phyloP scores from a whole-genome alignment of 2,888 invertebrate species.

The Oscheius onirici region DNA sequence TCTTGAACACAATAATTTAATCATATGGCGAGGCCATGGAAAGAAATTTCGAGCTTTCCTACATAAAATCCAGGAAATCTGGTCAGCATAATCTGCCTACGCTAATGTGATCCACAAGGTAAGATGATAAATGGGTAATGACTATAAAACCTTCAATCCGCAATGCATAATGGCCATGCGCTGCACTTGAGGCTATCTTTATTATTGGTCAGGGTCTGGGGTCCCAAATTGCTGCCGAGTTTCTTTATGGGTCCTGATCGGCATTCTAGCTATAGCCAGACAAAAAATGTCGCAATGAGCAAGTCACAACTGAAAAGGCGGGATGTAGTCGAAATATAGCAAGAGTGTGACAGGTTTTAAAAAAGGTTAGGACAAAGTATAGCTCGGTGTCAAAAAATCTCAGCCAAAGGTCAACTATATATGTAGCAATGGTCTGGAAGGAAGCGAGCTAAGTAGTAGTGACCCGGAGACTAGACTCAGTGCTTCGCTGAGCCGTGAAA shows the following conservation, averaged over 20 bases:
- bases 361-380: not conserved
- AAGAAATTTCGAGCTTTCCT: not conserved
- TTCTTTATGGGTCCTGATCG: slow-evolving; percentile 32
- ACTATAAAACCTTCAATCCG: slow-evolving; percentile 22
- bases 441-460: slow-evolving; percentile 21
- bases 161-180: slow-evolving; percentile 24
- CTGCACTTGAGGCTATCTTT: slow-evolving; percentile 29
- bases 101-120: slow-evolving; percentile 10
- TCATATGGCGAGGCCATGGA: too few species aligned
- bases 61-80: slow-evolving; percentile 1
- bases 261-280: slow-evolving; percentile 8
- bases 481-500: slow-evolving; percentile 31
- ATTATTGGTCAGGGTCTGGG: slow-evolving; percentile 30
- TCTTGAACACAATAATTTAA: too few species aligned
- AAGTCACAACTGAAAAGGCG: not conserved
- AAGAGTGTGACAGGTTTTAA: not conserved
- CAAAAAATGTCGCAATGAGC: slow-evolving; percentile 4
- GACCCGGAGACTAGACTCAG: slow-evolving; percentile 18
- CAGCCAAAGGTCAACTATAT: too few species aligned
- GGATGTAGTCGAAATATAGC: not conserved
- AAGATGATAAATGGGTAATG: slow-evolving; percentile 23
- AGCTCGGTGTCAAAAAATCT: not conserved
- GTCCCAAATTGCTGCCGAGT: slow-evolving; percentile 30
- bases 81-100: not conserved
- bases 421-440: slow-evolving; percentile 18